A percentile compares a stretch with the other conserved stretches of the same genome.
Evolutionary conservation across 2,113 vertebrate genomes (phyloP).

Genomic region (Tamias sibiricus): DNA sequence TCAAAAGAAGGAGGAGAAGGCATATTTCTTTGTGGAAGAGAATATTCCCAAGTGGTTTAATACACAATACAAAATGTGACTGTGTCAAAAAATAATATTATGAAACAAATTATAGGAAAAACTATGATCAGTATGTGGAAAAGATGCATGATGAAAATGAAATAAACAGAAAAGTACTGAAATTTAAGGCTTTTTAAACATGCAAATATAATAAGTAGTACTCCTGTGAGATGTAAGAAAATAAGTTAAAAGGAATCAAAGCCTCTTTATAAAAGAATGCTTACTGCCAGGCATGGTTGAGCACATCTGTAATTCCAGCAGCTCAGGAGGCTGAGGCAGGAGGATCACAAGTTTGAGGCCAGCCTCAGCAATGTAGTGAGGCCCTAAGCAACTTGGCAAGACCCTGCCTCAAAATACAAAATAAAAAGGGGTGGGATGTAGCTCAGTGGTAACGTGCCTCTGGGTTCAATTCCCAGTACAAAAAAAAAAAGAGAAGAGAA

Average conservation of each 20-base stretch:
- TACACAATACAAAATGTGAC: not conserved
- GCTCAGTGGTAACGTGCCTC: too few relatives aligned
- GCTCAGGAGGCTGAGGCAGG: not conserved
- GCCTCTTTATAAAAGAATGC: not conserved
- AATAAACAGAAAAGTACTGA: constrained; percentile 27
- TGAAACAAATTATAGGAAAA: not conserved
- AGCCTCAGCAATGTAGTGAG: too few relatives aligned
- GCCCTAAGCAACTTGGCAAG: too few relatives aligned
- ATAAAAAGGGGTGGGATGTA: too few relatives aligned
- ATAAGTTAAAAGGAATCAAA: not conserved
- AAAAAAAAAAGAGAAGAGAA: too few relatives aligned
- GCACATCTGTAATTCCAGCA: too few relatives aligned
- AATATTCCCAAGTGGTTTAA: not conserved
- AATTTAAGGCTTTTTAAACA: not conserved
- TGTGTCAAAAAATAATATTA: constrained; percentile 20
- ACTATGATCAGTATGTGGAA: not conserved
- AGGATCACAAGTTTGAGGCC: not conserved
- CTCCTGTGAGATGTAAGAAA: not conserved
- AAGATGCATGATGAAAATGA: not conserved
- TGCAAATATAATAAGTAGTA: not conserved
- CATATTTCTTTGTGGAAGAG: not conserved
- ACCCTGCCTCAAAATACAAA: too few relatives aligned
- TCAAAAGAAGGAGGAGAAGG: not conserved
- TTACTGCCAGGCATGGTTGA: too few relatives aligned
- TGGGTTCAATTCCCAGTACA: too few relatives aligned